phyloP scores from a whole-genome alignment of 2,113 vertebrate genomes.

The Anguilla japonica region DNA sequence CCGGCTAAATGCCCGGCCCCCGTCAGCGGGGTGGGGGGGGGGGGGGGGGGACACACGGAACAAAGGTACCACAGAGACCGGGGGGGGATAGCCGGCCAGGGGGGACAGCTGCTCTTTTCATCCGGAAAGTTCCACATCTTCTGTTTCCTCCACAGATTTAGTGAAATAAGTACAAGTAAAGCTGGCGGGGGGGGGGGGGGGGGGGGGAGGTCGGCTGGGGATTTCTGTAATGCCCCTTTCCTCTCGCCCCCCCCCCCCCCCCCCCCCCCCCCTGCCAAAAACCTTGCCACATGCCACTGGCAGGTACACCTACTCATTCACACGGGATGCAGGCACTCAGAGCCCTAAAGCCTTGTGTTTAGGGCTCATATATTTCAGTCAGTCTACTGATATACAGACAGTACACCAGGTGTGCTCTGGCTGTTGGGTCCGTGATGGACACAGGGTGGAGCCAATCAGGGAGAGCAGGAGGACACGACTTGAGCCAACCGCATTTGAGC shows the following conservation, averaged over 20 bases:
- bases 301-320: background rate
- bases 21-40: slow-evolving; percentile 59
- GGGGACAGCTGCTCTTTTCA: background rate
- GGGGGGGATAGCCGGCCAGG: slow-evolving; percentile 53
- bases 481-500: background rate
- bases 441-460: background rate
- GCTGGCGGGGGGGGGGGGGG: no score
- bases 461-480: background rate
- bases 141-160: slow-evolving; percentile 59
- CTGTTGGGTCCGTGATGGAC: background rate
- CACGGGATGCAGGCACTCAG: background rate
- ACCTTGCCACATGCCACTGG: no score
- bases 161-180: slow-evolving; percentile 35
- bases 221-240: background rate
- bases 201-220: no score
- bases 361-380: background rate
- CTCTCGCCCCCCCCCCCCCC: no score
- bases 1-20: slow-evolving; percentile 64
- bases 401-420: background rate
- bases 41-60: slow-evolving; percentile 59
- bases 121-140: slow-evolving; percentile 30
- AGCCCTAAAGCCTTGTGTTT: background rate
- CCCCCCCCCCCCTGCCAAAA: no score
- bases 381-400: background rate
- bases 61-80: slow-evolving; percentile 73